phyloP scores from a whole-genome alignment of 2,888 invertebrate species.

The Eupithecia vulgata region DNA sequence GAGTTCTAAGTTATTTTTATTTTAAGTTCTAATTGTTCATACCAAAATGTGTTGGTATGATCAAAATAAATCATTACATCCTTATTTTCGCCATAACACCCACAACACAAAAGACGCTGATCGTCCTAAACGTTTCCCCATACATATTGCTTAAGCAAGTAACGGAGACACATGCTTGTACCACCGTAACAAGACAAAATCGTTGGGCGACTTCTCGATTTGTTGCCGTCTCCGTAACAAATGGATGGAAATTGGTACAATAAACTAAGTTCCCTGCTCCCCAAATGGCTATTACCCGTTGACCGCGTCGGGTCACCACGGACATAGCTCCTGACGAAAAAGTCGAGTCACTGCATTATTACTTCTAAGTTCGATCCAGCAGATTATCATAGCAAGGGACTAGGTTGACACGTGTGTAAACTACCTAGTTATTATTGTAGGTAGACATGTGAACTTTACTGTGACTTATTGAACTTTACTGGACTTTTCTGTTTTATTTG shows the following conservation, averaged over 20 bases:
- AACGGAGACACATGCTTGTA: conserved; percentile 32
- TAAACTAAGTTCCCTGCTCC: conserved; percentile 74
- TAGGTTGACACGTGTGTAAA: background rate
- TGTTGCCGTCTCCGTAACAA: conserved; percentile 53
- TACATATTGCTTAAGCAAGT: conserved; percentile 26
- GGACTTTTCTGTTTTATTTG: too few species aligned
- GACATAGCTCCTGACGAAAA: conserved; percentile 38
- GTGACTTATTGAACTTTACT: too few species aligned
- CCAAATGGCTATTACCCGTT: conserved; percentile 75
- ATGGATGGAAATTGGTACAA: conserved; percentile 66
- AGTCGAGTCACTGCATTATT: conserved; percentile 27
- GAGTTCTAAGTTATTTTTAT: background rate
- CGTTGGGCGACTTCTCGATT: conserved; percentile 54
- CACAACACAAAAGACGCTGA: conserved; percentile 7
- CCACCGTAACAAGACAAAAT: conserved; percentile 57
- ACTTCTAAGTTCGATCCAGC: background rate
- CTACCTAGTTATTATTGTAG: too few species aligned
- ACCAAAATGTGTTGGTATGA: background rate
- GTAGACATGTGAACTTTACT: too few species aligned
- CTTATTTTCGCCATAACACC: background rate
- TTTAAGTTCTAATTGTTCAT: background rate
- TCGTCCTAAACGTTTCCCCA: conserved; percentile 12
- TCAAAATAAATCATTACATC: background rate
- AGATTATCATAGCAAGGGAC: background rate
- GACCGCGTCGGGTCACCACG: conserved; percentile 59